Conservation (phyloP, 2,888 invertebrate genomes). For the Azorinus chamasolen region DNA sequence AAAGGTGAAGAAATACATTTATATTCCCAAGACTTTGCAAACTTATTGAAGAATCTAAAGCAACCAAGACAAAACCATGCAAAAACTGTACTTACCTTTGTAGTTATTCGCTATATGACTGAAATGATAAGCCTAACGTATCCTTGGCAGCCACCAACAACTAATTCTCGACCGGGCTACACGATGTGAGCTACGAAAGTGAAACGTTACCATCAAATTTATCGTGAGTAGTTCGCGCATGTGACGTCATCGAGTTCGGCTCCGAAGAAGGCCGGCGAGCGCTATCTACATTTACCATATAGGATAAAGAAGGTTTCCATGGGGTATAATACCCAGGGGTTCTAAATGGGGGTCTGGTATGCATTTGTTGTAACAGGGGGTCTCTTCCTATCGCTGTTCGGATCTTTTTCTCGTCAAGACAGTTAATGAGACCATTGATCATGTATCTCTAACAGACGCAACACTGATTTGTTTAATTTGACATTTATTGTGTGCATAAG, state of each 20-base stretch:
- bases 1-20: too few relatives aligned
- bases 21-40: too few relatives aligned
- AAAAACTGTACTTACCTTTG: slow-evolving; percentile 28
- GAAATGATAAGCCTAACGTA: slow-evolving; percentile 17
- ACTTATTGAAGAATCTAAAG: too few relatives aligned
- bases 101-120: slow-evolving; percentile 24
- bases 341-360: slow-evolving; percentile 18
- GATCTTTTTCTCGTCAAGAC: too few relatives aligned
- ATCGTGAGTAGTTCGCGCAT: slow-evolving; percentile 43
- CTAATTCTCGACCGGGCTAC: slow-evolving; percentile 53
- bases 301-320: slow-evolving; percentile 48
- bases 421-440: too few relatives aligned
- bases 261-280: slow-evolving; percentile 54
- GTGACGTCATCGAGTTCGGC: slow-evolving; percentile 59
- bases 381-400: too few relatives aligned
- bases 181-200: slow-evolving; percentile 64
- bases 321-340: slow-evolving; percentile 33
- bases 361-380: too few relatives aligned
- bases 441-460: too few relatives aligned
- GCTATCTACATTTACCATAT: slow-evolving; percentile 63
- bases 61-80: too few relatives aligned
- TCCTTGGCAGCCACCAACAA: slow-evolving; percentile 39
- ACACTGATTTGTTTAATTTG: too few relatives aligned
- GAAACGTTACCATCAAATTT: slow-evolving; percentile 59
- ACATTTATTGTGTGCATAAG: too few relatives aligned